These are phyloP conservation scores for Achatina immaculata DNA, from an alignment of 1,140 invertebrate species.

Conservation along the genomic window DNA sequence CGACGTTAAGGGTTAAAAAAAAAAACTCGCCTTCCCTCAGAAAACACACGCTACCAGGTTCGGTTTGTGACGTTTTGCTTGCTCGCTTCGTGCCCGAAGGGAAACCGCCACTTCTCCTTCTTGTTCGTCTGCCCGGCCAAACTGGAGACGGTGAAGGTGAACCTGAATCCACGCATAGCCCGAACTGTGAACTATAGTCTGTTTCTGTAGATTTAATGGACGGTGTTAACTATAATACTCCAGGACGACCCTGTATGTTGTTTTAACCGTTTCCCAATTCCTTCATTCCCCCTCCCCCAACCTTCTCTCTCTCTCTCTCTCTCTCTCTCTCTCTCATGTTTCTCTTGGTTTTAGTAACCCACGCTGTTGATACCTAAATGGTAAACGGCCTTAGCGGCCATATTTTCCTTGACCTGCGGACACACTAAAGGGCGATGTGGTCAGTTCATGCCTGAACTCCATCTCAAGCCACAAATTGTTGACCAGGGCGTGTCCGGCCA, in stretches of 20 bases:
- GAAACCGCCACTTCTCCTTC: too few relatives aligned
- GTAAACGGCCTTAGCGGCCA: too few relatives aligned
- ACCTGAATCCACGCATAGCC: neutral
- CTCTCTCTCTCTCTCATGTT: neutral
- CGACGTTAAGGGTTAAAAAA: neutral
- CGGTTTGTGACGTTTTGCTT: conserved; percentile 15
- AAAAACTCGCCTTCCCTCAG: conserved; percentile 5
- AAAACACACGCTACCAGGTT: conserved; percentile 11
- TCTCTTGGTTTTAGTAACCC: neutral
- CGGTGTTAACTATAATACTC: neutral
- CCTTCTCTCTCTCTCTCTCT: conserved; percentile 15
- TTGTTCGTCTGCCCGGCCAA: neutral
- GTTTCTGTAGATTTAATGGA: neutral
- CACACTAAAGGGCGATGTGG: too few relatives aligned
- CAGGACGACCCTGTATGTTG: neutral
- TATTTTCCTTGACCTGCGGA: too few relatives aligned
- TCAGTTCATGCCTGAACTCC: too few relatives aligned
- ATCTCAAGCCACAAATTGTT: too few relatives aligned
- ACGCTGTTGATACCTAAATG: too few relatives aligned
- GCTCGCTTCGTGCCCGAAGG: neutral
- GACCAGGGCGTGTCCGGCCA: too few relatives aligned
- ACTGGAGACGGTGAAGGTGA: neutral
- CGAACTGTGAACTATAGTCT: conserved; percentile 23
- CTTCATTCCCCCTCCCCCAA: neutral
- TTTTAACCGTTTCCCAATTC: neutral